Percentiles rank a stretch among this genome's conserved stretches.
Conservation (phyloP, 2,888 invertebrate genomes). For the Emesis furor region DNA sequence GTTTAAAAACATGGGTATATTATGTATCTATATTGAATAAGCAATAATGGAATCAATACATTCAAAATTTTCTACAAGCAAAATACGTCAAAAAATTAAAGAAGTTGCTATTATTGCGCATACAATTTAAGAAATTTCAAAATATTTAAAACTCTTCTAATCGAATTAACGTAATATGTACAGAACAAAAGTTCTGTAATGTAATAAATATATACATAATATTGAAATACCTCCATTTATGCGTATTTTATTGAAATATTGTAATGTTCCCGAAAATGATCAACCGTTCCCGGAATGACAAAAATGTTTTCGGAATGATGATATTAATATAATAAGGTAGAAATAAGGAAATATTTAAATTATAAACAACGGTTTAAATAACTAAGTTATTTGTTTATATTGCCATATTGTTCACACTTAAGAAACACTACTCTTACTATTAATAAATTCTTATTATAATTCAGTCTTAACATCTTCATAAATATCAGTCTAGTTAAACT, state of each 20-base stretch:
- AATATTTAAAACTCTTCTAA: constrained; percentile 28
- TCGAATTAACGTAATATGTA: constrained; percentile 19
- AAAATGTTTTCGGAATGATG: constrained; percentile 14
- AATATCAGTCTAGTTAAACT: neutral
- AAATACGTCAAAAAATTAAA: constrained; percentile 33
- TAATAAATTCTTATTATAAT: neutral
- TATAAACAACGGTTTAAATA: too few relatives aligned
- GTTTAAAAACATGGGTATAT: constrained; percentile 22
- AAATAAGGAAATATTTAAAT: too few relatives aligned
- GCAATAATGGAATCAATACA: constrained; percentile 34
- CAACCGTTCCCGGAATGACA: constrained; percentile 34
- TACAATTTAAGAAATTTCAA: constrained; percentile 38
- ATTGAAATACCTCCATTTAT: constrained; percentile 23
- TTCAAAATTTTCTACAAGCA: constrained; percentile 36
- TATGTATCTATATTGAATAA: constrained; percentile 24
- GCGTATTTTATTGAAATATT: constrained; percentile 32
- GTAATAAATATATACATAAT: constrained; percentile 4
- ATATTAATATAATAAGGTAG: constrained; percentile 7
- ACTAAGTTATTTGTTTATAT: too few relatives aligned
- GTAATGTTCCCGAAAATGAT: constrained; percentile 32
- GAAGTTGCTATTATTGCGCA: constrained; percentile 36
- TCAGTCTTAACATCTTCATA: constrained; percentile 8
- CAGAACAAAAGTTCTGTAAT: constrained; percentile 19
- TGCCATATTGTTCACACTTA: too few relatives aligned
- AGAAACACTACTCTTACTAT: neutral